Conservation (phyloP, 2,888 invertebrate genomes). For the Stenoptilia bipunctidactyla region DNA sequence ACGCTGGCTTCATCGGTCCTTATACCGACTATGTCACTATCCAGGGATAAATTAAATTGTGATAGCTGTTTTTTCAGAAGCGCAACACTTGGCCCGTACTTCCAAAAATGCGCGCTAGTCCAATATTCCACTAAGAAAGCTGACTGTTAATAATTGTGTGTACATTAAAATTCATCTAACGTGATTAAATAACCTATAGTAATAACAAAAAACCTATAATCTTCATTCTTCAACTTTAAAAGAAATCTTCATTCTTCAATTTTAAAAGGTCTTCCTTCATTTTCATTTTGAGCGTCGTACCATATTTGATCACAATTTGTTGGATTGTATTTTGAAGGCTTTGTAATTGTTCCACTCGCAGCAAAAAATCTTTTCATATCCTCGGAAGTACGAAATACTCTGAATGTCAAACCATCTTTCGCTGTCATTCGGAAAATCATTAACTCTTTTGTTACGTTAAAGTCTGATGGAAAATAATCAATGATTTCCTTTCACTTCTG, state of each 20-base stretch:
- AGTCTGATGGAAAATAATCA: too few relatives aligned
- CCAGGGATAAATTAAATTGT: constrained; percentile 1
- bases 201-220: neutral
- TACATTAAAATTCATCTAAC: neutral
- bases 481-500: too few relatives aligned
- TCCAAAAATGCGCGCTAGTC: too few relatives aligned
- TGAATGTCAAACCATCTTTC: constrained; percentile 17
- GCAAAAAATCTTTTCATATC: constrained; percentile 10
- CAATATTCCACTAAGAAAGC: too few relatives aligned
- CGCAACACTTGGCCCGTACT: too few relatives aligned
- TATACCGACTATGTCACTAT: constrained; percentile 4
- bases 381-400: constrained; percentile 12
- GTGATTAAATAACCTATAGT: too few relatives aligned
- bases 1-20: constrained; percentile 8
- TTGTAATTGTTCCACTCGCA: constrained; percentile 5
- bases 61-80: too few relatives aligned
- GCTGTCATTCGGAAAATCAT: too few relatives aligned
- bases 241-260: neutral
- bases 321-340: constrained; percentile 12
- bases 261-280: neutral
- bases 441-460: too few relatives aligned
- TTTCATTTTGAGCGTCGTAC: neutral
- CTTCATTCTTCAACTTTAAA: neutral
- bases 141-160: neutral
- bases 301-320: constrained; percentile 9